Base-by-base conservation (phyloP, 2,888 invertebrate species). In the Thecocarcelia acutangulata region DNA sequence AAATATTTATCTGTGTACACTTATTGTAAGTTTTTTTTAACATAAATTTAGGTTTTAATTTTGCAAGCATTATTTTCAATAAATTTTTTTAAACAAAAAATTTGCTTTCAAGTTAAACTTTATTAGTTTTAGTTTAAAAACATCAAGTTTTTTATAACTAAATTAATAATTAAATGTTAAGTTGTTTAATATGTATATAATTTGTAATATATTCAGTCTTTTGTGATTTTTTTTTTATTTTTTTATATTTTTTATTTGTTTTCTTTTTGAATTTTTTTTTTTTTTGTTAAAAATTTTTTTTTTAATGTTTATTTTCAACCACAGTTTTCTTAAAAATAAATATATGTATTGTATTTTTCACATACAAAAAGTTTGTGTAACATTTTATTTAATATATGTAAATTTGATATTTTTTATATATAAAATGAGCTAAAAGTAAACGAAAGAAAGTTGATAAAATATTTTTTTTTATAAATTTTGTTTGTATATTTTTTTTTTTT, bases 341-440 rank as follows among this genome's bases (percentile, higher is more conserved):
- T 73, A 58, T 61, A 33, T 33, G 8, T 33, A 8, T 46, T 73
- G 50, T 54, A 33, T 33, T 9, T 33, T 9, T 33, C 17, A 46
- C 6, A 63, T 61, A 73, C 46, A 64, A 61, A 44, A 63, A 33
- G 50, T 13, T 33, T 72, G 19, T 17, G 6, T 19, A 8, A 48
- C n/a, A 17, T 42, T 28, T 42, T 79, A 33, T 54, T 40, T 21
- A 24, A 68, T 48, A 48, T 77, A 68, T 48, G 42, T 77, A 48
- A 58, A 44, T 64, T 40, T 28, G 58, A 54, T 61, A 48, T 17
- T 33, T 68, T 44, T 56, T 24, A 44, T 56, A 15, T 72, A 70
- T 33, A 70, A 56, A 69, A 61, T 50, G 66, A 73, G 77, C 85
- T 85, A 83, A 83, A 84, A 84, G 79, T 85, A 83, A 84, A 83